A percentile compares a stretch with the other conserved stretches of the same genome.
These are phyloP conservation scores for Xerus rutilus DNA, from an alignment of 2,797 vertebrate species.

Conservation along the genomic window DNA sequence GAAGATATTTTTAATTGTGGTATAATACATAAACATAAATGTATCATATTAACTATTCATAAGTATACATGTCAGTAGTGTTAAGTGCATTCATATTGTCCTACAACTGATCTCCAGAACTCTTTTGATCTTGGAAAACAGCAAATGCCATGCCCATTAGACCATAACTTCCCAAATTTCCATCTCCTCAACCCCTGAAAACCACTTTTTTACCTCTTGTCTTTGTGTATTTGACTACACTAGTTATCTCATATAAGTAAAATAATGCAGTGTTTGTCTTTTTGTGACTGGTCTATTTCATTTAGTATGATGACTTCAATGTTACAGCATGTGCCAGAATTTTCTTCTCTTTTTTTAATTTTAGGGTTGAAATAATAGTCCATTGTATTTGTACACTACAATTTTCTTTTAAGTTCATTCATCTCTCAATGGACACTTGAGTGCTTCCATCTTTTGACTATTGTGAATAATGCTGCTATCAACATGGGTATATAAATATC, in stretches of 20 bases:
- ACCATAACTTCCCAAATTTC: not conserved
- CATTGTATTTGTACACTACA: not conserved
- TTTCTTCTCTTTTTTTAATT: not conserved
- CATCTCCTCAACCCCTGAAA: not conserved
- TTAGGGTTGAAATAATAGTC: not conserved
- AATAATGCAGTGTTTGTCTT: not conserved
- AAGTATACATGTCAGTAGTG: not conserved
- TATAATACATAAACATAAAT: not conserved
- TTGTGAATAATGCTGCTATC: not conserved
- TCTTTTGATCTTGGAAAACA: not conserved
- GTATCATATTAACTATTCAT: constrained; percentile 3
- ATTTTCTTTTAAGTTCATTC: not conserved
- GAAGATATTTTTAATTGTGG: not conserved
- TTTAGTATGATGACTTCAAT: not conserved
- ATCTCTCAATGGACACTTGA: not conserved
- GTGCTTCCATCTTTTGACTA: not conserved
- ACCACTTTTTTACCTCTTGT: not conserved
- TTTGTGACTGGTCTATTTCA: not conserved
- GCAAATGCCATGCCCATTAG: not conserved
- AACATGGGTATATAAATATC: not conserved
- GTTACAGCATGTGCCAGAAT: not conserved
- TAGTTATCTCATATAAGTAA: not conserved
- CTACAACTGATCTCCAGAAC: not conserved
- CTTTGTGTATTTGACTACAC: not conserved
- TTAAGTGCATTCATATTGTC: not conserved